phyloP scores from a whole-genome alignment of 2,888 invertebrate genomes.

The Labia minor region DNA sequence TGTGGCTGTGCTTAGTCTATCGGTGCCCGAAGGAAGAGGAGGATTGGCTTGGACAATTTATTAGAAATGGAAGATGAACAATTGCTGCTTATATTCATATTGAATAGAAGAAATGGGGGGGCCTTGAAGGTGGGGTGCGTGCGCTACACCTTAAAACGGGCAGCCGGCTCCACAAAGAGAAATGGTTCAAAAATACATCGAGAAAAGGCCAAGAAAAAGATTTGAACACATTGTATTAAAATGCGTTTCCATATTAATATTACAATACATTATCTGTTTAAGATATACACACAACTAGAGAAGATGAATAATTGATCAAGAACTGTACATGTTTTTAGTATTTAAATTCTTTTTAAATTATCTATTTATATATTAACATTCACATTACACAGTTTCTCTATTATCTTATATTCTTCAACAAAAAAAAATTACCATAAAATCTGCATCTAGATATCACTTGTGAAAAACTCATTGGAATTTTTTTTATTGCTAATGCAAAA shows the following conservation, averaged over 20 bases:
- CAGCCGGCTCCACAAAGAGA: neutral
- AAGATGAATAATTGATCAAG: neutral
- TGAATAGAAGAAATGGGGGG: neutral
- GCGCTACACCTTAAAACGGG: neutral
- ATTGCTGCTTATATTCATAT: too few species aligned
- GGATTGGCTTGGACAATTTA: too few species aligned
- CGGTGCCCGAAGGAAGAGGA: too few species aligned
- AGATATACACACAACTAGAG: neutral
- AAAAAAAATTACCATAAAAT: conserved; percentile 22
- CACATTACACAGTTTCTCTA: conserved; percentile 23
- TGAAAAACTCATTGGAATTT: conserved; percentile 23
- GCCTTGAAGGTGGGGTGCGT: neutral
- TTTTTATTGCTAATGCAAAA: conserved; percentile 27
- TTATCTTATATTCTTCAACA: conserved; percentile 23
- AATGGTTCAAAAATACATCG: conserved; percentile 4
- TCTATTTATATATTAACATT: conserved; percentile 24
- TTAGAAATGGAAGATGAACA: too few species aligned
- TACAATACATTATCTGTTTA: neutral
- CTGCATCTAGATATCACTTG: conserved; percentile 25
- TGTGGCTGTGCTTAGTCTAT: too few species aligned
- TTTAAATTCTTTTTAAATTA: neutral
- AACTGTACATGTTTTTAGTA: neutral
- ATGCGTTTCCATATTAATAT: neutral
- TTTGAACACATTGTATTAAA: neutral
- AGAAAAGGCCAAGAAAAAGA: conserved; percentile 3